Conservation (phyloP, 2,797 vertebrate species). For the Lepus townsendii region DNA sequence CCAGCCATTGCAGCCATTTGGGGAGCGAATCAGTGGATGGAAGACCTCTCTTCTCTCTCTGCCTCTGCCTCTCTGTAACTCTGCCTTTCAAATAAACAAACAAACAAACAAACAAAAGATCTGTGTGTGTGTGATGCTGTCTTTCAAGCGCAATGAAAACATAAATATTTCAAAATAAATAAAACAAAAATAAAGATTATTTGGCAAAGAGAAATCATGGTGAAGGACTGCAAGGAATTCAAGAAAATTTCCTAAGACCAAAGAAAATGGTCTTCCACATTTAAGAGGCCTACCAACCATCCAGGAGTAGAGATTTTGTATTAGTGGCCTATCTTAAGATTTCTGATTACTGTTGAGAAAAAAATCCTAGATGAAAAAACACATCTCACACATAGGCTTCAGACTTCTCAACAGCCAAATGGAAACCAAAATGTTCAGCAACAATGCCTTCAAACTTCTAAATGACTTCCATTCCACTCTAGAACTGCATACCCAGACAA, state of each 20-base stretch:
- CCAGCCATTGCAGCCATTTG: too few species aligned
- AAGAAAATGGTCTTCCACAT: background rate
- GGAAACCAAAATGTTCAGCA: constrained; percentile 47
- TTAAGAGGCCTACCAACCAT: background rate
- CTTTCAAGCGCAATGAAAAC: too few species aligned
- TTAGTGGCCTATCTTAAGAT: too few species aligned
- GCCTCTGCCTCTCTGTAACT: too few species aligned
- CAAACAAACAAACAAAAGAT: background rate
- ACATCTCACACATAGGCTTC: constrained; percentile 32
- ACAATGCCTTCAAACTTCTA: background rate
- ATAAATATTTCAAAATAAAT: too few species aligned
- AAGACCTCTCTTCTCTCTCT: too few species aligned
- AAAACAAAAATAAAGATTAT: background rate
- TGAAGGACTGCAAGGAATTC: background rate
- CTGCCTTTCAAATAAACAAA: too few species aligned
- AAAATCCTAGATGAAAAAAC: background rate
- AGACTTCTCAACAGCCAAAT: background rate
- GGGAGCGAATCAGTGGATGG: too few species aligned
- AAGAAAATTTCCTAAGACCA: background rate
- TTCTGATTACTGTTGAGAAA: background rate
- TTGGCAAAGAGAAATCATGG: background rate
- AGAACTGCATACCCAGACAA: constrained; percentile 26
- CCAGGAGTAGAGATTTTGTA: background rate
- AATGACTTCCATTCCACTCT: constrained; percentile 3
- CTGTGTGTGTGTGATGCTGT: too few species aligned